Evolutionary conservation across 2,113 vertebrate genomes (phyloP), one percentile per base, ranked within the genome.

Genomic region (Channa maculata): DNA sequence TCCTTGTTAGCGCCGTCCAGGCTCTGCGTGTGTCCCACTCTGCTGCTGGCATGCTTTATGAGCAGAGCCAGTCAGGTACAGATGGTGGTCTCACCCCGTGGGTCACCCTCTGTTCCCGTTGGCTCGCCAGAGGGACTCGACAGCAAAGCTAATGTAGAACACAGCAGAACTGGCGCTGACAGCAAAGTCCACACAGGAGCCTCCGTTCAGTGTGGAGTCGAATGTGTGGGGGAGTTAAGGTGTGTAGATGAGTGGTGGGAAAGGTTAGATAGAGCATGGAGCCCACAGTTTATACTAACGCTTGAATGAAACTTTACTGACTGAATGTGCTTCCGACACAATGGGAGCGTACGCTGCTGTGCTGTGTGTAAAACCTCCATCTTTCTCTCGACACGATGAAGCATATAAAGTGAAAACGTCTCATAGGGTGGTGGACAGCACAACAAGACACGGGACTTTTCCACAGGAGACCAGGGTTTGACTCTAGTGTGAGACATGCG

Each of bases 31-130:
- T 67, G 63, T 55, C 34, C 55, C 3, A 37, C 51, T 61, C n/a
- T 52, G 75, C 69, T 45, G 41, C 52, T 69, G 74, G 49, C 50
- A 60, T 57, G 76, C 24, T 83, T 72, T 61, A 60, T 80, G 79
- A 76, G 52, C 59, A 46, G 38, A 67, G 76, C 60, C 77, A 86
- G 48, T 60, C 66, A 44, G 75, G 80, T 76, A 54, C 84, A 88
- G 86, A 89, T 86, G 84, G 84, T 55, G 74, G 72, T 38, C 66
- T 80, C 61, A 76, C 77, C 77, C 80, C 74, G 2, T 6, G 55
- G 77, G 63, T 86, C 79, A 79, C 33, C 60, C 75, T 70, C 59
- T 48, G 71, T 60, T 64, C 44, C 61, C 45, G 1, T 46, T 24
- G 48, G 49, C 71, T 59, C 52, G 12, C 51, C 50, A 4, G 24